These are phyloP conservation scores for Stegana nigrithorax DNA, from an alignment of 2,888 invertebrate species.

Conservation along the genomic window DNA sequence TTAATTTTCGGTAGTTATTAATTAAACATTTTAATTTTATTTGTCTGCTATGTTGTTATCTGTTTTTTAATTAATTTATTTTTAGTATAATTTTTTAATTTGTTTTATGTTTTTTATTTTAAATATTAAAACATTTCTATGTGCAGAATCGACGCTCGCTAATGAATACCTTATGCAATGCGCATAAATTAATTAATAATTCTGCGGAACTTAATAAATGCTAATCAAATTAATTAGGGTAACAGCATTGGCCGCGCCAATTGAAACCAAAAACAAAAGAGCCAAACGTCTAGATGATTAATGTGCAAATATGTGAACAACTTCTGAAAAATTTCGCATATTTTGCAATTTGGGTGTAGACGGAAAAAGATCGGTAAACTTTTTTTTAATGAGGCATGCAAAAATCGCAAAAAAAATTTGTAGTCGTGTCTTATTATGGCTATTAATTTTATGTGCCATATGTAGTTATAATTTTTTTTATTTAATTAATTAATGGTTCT, in stretches of 20 bases:
- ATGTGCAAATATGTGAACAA: slow-evolving; percentile 2
- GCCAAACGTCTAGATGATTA: slow-evolving; percentile 12
- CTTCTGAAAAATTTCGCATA: neutral
- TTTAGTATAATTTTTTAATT: too few species aligned
- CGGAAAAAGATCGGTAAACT: neutral
- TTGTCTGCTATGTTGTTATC: too few species aligned
- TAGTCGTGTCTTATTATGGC: neutral
- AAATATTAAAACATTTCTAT: too few species aligned
- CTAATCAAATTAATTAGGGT: slow-evolving; percentile 57
- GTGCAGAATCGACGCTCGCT: too few species aligned
- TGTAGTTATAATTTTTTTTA: neutral
- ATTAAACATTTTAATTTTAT: too few species aligned
- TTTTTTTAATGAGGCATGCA: neutral
- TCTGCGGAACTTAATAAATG: slow-evolving; percentile 39
- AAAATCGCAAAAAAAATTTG: neutral
- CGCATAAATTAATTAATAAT: slow-evolving; percentile 54
- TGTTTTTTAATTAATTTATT: too few species aligned
- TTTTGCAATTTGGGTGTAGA: neutral
- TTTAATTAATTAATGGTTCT: slow-evolving; percentile 7
- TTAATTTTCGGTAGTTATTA: too few species aligned
- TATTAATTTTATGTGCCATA: neutral
- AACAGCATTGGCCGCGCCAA: slow-evolving; percentile 26
- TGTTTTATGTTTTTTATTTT: too few species aligned
- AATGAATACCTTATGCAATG: too few species aligned
- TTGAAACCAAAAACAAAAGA: too few species aligned